Base-by-base conservation (phyloP, 64 coral and sea anemone species). In the Acropora yongei region DNA sequence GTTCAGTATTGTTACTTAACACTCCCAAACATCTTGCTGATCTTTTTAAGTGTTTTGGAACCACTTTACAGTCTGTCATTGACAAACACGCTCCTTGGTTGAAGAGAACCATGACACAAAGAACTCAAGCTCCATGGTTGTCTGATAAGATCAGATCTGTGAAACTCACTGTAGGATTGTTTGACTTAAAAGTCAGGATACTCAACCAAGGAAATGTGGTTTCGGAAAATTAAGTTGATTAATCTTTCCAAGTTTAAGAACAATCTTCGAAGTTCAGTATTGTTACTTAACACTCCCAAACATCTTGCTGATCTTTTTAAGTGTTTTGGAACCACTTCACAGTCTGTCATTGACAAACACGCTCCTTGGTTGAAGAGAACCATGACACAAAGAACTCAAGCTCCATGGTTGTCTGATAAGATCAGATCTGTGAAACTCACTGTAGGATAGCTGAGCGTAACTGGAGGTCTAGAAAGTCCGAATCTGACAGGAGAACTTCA, bases 41-140 rank as follows among this genome's bases (percentile, higher is more conserved):
- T 74, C 44, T 87, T 2, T 6, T 73, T 50, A 87, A 49, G 13
- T 87, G 65, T 87, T 75, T 73, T 50, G 74, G 49, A 1, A 76
- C 42, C 8, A 87, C 85, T 6, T 72, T 87, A 87, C 19, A 20
- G 9, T 14, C 30, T 18, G 11, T 87, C 72, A 0, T 87, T 49
- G 46, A 87, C 43, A 87, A 87, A 72, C 85, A 87, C 45, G 71
- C 85, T 7, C 85, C 85, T 87, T 1, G 71, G 7, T 67, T 42
- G 71, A 44, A 63, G 44, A 51, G 18, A 45, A 14, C 9, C 19
- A 13, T 87, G 42, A 11, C 67, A 11, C 40, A 45, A 43, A 72
- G 85, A 44, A 1, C 65, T 72, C 68, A 44, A 49, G 66, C 48
- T 48, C 44, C 66, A 39, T 87, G 66, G 85, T 87, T 87, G 5